Conservation (phyloP, 2,113 vertebrate species). For the Corythaeola cristata region DNA sequence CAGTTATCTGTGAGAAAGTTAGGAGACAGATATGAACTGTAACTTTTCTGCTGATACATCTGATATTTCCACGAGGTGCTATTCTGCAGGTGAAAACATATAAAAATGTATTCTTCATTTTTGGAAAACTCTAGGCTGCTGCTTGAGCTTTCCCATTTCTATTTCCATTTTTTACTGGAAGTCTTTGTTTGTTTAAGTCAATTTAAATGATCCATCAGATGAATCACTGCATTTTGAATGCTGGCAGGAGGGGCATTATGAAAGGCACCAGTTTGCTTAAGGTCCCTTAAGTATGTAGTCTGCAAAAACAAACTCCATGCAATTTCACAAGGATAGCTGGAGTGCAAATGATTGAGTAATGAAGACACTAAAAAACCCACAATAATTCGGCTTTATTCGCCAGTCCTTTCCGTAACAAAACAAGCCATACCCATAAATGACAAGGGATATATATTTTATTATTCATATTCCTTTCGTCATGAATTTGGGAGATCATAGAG, state of each 20-base stretch:
- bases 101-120: background rate
- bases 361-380: background rate
- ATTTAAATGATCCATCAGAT: conserved; percentile 3
- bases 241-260: background rate
- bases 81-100: background rate
- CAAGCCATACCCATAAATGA: background rate
- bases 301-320: background rate
- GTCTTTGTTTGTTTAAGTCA: background rate
- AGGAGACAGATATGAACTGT: background rate
- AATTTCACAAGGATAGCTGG: conserved; percentile 13
- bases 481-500: background rate
- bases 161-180: conserved; percentile 12
- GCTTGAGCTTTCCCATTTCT: background rate
- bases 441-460: background rate
- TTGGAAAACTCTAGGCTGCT: background rate
- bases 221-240: conserved; percentile 16
- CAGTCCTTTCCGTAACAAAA: background rate
- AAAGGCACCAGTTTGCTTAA: conserved; percentile 7
- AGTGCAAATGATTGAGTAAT: conserved; percentile 2
- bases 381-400: background rate
- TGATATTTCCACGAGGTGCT: background rate
- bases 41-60: background rate
- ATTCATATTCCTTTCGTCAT: background rate
- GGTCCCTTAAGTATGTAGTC: background rate
- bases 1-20: background rate